phyloP scores from a whole-genome alignment of 2,888 invertebrate species.

The Tetranychus piercei region DNA sequence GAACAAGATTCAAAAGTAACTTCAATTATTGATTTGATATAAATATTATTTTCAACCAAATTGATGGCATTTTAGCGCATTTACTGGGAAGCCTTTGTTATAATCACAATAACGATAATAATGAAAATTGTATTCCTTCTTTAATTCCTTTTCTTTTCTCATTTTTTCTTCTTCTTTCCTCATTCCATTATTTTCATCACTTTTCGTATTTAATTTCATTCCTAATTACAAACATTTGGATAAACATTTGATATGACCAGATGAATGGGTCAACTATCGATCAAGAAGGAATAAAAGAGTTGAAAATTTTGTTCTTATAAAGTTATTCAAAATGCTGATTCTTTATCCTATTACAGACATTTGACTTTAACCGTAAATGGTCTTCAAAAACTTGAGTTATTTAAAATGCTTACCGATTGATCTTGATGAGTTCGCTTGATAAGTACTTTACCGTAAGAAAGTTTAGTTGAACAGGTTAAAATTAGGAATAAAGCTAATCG shows the following conservation, averaged over 20 bases:
- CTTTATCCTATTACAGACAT: too few species aligned
- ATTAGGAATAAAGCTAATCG: neutral
- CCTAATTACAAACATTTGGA: too few species aligned
- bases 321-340: too few species aligned
- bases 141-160: neutral
- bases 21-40: neutral
- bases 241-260: too few species aligned
- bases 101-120: neutral
- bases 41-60: neutral
- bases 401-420: neutral
- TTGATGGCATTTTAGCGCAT: neutral
- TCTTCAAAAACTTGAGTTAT: too few species aligned
- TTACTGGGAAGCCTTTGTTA: neutral
- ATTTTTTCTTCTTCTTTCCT: neutral
- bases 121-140: neutral
- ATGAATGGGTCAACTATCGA: too few species aligned
- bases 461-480: neutral
- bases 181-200: too few species aligned
- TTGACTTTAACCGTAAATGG: neutral
- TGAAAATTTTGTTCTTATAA: too few species aligned
- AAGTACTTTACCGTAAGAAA: neutral
- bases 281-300: too few species aligned
- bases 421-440: neutral
- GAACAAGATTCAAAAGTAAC: neutral
- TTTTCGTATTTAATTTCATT: too few species aligned